Conservation (phyloP, 2,888 invertebrate genomes). For the Calameuta pallipes region DNA sequence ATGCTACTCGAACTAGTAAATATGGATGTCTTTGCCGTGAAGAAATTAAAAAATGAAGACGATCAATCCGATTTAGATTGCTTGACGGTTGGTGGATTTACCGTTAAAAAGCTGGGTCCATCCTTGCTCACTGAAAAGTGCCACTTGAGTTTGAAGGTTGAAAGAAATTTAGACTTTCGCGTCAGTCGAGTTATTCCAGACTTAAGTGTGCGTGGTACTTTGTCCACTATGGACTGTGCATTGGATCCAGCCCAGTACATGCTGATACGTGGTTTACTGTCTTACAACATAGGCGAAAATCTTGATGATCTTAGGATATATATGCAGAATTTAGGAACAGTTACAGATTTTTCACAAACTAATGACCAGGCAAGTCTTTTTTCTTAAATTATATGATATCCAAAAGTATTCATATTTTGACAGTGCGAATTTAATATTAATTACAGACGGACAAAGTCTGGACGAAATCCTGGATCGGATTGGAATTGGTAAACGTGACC, state of each 20-base stretch:
- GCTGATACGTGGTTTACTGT: conserved; percentile 86
- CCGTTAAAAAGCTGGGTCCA: conserved; percentile 71
- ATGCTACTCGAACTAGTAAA: conserved; percentile 79
- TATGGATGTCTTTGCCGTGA: conserved; percentile 81
- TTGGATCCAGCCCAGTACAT: conserved; percentile 89
- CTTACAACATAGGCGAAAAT: conserved; percentile 90
- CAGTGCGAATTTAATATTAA: background rate
- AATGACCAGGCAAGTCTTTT: conserved; percentile 11
- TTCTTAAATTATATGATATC: conserved; percentile 26
- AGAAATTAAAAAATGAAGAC: conserved; percentile 54
- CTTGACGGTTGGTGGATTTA: conserved; percentile 67
- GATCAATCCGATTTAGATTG: conserved; percentile 41
- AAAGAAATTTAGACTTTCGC: conserved; percentile 81
- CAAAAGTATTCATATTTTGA: conserved; percentile 12
- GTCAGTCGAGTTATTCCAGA: conserved; percentile 73
- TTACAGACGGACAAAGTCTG: conserved; percentile 70
- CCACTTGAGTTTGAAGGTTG: conserved; percentile 81
- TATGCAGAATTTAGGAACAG: conserved; percentile 41
- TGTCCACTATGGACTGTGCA: conserved; percentile 86
- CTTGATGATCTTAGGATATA: conserved; percentile 73
- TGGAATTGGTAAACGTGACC: conserved; percentile 89
- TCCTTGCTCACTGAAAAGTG: conserved; percentile 86
- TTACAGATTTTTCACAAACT: conserved; percentile 1
- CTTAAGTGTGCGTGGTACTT: conserved; percentile 84
- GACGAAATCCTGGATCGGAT: conserved; percentile 81